Conservation (phyloP, 2,888 invertebrate genomes). For the Rhopalosiphum nymphaeae region DNA sequence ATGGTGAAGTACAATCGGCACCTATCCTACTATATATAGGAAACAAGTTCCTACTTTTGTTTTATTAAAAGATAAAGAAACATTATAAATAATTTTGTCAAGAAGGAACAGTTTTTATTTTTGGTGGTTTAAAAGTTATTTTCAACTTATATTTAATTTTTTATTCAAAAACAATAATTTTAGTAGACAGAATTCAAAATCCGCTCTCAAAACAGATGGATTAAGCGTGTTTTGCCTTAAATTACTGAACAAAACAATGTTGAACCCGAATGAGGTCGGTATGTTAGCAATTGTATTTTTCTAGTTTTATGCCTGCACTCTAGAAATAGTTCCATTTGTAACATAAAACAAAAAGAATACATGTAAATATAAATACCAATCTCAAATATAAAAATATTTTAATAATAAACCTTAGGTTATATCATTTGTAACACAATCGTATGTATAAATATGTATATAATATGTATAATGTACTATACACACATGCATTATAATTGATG, state of each 20-base stretch:
- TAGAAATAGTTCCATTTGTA: background rate
- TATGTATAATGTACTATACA: background rate
- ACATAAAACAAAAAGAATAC: background rate
- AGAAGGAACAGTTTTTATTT: background rate
- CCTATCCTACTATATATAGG: background rate
- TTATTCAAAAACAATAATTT: background rate
- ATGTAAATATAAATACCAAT: background rate
- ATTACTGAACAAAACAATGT: conserved; percentile 5
- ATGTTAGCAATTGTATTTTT: conserved; percentile 11
- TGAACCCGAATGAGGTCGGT: background rate
- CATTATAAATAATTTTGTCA: background rate
- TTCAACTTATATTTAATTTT: too few relatives aligned
- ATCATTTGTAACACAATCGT: background rate
- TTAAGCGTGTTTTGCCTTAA: conserved; percentile 6
- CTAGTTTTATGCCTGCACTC: background rate
- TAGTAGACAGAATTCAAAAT: background rate
- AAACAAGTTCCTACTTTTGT: background rate
- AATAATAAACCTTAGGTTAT: background rate
- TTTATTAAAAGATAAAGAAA: background rate
- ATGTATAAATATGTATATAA: background rate
- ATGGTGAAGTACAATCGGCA: background rate
- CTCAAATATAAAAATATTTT: background rate
- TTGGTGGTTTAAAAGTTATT: background rate
- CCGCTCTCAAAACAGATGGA: background rate
- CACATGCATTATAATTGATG: background rate